Conservation (phyloP, 2,888 invertebrate genomes). For the Ferdinandea cuprea region DNA sequence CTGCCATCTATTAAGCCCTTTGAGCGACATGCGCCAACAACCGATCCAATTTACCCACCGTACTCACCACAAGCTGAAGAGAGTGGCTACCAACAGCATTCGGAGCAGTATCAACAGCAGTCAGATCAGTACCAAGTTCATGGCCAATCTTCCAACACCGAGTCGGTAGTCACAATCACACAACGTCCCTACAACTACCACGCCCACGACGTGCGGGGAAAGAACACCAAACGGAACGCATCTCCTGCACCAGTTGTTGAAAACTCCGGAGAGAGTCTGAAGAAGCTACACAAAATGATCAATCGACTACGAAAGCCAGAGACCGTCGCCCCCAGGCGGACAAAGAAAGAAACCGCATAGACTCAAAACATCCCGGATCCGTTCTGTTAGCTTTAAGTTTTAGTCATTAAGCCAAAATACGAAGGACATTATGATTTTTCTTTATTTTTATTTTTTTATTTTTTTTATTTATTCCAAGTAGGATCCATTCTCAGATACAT, state of each 20-base stretch:
- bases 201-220: constrained; percentile 73
- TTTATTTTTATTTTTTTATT: no score
- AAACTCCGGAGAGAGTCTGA: constrained; percentile 29
- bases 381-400: constrained; percentile 62
- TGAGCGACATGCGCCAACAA: constrained; percentile 76
- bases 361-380: constrained; percentile 76
- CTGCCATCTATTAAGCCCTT: constrained; percentile 78
- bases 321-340: constrained; percentile 12
- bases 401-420: constrained; percentile 45
- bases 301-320: constrained; percentile 37
- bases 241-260: constrained; percentile 52
- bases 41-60: constrained; percentile 73
- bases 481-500: constrained; percentile 27
- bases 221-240: constrained; percentile 71
- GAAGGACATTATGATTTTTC: background rate
- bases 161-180: constrained; percentile 77
- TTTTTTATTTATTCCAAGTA: constrained; percentile 42
- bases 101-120: no score
- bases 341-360: constrained; percentile 72
- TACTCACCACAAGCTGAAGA: constrained; percentile 73
- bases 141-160: constrained; percentile 49
- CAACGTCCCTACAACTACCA: constrained; percentile 82
- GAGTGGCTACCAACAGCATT: constrained; percentile 38
- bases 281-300: constrained; percentile 43
- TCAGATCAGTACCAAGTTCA: constrained; percentile 46